Evolutionary conservation across 2,113 vertebrate genomes (phyloP).

Genomic region (Tautogolabrus adspersus): DNA sequence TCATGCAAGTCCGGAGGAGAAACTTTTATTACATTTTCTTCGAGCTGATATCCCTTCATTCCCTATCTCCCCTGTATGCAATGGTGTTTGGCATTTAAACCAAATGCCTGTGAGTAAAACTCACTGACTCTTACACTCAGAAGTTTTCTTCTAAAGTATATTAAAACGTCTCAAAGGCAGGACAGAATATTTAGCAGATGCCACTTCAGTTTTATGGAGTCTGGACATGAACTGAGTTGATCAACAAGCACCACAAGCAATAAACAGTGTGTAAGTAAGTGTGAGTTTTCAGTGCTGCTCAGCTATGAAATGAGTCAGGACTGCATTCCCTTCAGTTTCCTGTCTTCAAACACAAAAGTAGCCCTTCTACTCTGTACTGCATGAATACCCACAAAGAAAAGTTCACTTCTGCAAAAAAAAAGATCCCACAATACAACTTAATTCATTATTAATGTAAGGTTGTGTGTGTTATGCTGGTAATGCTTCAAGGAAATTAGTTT

Average conservation of each 20-base stretch:
- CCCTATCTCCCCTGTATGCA: constrained; percentile 11
- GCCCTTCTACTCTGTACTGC: neutral
- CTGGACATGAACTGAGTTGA: constrained; percentile 45
- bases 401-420: neutral
- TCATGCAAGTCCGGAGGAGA: neutral
- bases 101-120: constrained; percentile 12
- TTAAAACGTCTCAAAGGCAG: constrained; percentile 44
- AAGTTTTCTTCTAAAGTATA: constrained; percentile 43
- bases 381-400: neutral
- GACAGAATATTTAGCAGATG: constrained; percentile 47
- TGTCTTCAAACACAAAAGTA: neutral
- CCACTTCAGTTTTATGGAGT: constrained; percentile 47
- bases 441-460: constrained; percentile 32
- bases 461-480: constrained; percentile 5
- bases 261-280: constrained; percentile 34
- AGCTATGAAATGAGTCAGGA: constrained; percentile 17
- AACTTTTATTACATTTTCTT: constrained; percentile 10
- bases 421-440: constrained; percentile 11
- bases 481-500: constrained; percentile 47
- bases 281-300: constrained; percentile 16
- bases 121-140: constrained; percentile 25
- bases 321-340: constrained; percentile 12
- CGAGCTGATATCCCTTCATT: constrained; percentile 14
- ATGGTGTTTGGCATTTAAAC: constrained; percentile 23
- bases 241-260: constrained; percentile 27